phyloP scores from a whole-genome alignment of 2,113 vertebrate genomes.

The Panthera tigris region DNA sequence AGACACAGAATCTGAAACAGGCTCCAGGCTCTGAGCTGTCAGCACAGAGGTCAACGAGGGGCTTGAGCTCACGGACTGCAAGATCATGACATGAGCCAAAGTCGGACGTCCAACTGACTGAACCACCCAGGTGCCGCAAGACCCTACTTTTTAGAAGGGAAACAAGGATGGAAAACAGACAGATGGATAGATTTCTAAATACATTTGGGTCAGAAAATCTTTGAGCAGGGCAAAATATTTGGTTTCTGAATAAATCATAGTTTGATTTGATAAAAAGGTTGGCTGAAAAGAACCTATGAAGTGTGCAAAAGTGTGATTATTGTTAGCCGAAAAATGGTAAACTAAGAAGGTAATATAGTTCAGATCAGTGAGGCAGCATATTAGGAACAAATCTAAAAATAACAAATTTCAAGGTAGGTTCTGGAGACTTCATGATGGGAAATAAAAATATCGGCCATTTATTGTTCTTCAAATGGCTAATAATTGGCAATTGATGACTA shows the following conservation, averaged over 20 bases:
- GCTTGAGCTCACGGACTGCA: too few species aligned
- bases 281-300: neutral
- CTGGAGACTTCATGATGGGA: neutral
- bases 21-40: too few species aligned
- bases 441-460: neutral
- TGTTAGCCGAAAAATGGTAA: constrained; percentile 1
- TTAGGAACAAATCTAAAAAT: neutral
- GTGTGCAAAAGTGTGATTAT: neutral
- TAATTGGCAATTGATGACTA: neutral
- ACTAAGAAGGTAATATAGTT: neutral
- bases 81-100: too few species aligned
- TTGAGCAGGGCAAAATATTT: neutral
- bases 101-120: too few species aligned
- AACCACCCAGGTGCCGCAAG: too few species aligned
- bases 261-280: neutral
- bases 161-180: neutral
- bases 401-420: neutral
- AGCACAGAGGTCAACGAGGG: too few species aligned
- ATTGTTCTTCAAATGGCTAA: constrained; percentile 15
- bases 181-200: neutral
- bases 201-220: neutral
- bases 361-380: neutral
- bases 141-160: neutral
- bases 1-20: too few species aligned
- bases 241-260: neutral